phyloP scores from a whole-genome alignment of 2,113 vertebrate species.

The Heloderma charlesbogerti region DNA sequence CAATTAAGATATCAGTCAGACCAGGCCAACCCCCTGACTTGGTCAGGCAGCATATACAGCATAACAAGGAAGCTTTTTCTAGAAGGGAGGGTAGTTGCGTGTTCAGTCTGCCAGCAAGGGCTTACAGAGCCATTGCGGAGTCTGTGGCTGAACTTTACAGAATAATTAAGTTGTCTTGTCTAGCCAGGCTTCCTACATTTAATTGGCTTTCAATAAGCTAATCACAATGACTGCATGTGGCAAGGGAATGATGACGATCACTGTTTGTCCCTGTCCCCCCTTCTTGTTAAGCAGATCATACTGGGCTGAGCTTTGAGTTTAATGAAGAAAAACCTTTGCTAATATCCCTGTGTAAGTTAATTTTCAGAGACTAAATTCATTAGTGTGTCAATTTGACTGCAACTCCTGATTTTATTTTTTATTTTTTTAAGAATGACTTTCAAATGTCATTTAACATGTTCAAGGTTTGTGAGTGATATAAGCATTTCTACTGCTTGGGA shows the following conservation, averaged over 20 bases:
- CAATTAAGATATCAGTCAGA: background rate
- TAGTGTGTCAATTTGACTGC: conserved; percentile 29
- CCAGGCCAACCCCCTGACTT: background rate
- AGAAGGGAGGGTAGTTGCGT: background rate
- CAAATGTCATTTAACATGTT: conserved; percentile 14
- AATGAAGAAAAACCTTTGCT: conserved; percentile 49
- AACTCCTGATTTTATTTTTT: conserved; percentile 25
- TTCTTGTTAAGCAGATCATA: conserved; percentile 41
- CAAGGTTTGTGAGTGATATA: conserved; percentile 13
- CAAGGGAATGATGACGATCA: conserved; percentile 44
- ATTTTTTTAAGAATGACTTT: background rate
- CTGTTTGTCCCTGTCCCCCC: conserved; percentile 15
- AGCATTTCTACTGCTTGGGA: background rate
- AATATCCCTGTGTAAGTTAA: conserved; percentile 43
- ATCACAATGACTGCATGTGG: conserved; percentile 8
- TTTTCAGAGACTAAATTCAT: conserved; percentile 49
- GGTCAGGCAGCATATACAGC: background rate
- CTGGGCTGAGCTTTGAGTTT: conserved; percentile 35
- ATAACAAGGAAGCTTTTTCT: background rate
- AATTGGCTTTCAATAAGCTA: conserved; percentile 60
- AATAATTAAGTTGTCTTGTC: conserved; percentile 57
- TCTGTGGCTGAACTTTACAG: conserved; percentile 34
- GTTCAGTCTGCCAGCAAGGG: conserved; percentile 32
- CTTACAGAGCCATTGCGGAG: background rate
- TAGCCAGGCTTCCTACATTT: conserved; percentile 27